These are phyloP conservation scores for Leptinotarsa haldemani DNA, from an alignment of 2,888 invertebrate genomes.

Conservation along the genomic window DNA sequence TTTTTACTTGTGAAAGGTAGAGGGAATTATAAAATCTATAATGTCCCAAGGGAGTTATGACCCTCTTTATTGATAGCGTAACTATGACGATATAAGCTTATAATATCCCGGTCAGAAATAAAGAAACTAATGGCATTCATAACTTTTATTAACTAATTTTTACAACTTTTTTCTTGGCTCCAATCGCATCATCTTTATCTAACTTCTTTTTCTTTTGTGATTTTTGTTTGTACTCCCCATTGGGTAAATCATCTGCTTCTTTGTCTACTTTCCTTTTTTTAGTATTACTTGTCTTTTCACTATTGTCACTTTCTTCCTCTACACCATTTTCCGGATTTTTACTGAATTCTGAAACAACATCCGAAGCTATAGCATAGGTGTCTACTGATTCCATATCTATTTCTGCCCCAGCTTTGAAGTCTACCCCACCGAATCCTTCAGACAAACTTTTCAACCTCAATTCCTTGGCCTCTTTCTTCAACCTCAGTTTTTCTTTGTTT, in stretches of 20 bases:
- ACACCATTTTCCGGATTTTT: neutral
- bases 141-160: neutral
- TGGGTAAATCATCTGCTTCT: neutral
- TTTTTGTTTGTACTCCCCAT: neutral
- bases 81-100: too few relatives aligned
- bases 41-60: too few relatives aligned
- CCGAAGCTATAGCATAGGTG: neutral
- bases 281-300: neutral
- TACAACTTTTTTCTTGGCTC: neutral
- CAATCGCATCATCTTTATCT: neutral
- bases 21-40: too few relatives aligned
- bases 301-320: neutral
- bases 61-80: too few relatives aligned
- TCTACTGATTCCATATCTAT: neutral
- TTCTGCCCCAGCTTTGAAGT: slow-evolving; percentile 28
- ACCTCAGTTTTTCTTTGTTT: slow-evolving; percentile 63
- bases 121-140: too few relatives aligned
- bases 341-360: neutral
- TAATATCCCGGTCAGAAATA: too few relatives aligned
- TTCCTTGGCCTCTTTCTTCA: slow-evolving; percentile 67
- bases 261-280: neutral
- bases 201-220: slow-evolving; percentile 3
- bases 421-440: slow-evolving; percentile 59
- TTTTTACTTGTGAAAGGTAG: too few relatives aligned
- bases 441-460: slow-evolving; percentile 66